Evolutionary conservation across 2,888 invertebrate genomes (phyloP).

Genomic region (Tortrix viridana): DNA sequence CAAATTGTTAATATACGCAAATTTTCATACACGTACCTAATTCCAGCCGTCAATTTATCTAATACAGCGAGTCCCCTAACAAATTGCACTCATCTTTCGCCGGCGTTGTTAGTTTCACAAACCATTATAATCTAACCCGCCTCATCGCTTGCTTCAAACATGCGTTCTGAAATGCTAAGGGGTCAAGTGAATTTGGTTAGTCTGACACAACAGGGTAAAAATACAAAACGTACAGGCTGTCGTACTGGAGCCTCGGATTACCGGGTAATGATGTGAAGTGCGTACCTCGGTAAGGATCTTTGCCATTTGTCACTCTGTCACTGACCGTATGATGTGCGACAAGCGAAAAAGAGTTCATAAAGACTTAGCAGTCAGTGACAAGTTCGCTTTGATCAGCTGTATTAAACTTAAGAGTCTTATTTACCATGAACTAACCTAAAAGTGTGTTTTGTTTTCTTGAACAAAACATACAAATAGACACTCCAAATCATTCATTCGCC

Average conservation of each 20-base stretch:
- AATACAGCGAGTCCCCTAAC: constrained; percentile 48
- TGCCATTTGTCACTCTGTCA: constrained; percentile 5
- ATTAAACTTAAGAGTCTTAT: too few relatives aligned
- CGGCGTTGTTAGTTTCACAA: constrained; percentile 60
- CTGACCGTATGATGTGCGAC: background rate
- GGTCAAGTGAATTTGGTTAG: constrained; percentile 31
- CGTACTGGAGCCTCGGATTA: constrained; percentile 53
- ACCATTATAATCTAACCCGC: constrained; percentile 49
- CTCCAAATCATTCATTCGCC: too few relatives aligned
- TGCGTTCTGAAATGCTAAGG: constrained; percentile 21
- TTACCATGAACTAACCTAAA: too few relatives aligned
- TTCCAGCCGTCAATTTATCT: constrained; percentile 36
- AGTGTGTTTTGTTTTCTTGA: too few relatives aligned
- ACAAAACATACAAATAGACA: too few relatives aligned
- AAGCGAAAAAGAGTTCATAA: background rate
- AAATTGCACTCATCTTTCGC: constrained; percentile 68
- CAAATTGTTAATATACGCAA: constrained; percentile 7
- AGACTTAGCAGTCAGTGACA: background rate
- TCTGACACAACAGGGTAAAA: constrained; percentile 43
- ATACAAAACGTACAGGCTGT: constrained; percentile 55
- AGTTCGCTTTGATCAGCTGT: background rate
- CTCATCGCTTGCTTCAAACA: constrained; percentile 20
- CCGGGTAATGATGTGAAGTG: constrained; percentile 57
- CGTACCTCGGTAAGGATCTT: constrained; percentile 30
- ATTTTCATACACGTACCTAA: constrained; percentile 17